Percentiles rank a stretch among this genome's conserved stretches.
Conservation (phyloP, 92 coral and sea anemone species). For the Phymanthus crucifer region DNA sequence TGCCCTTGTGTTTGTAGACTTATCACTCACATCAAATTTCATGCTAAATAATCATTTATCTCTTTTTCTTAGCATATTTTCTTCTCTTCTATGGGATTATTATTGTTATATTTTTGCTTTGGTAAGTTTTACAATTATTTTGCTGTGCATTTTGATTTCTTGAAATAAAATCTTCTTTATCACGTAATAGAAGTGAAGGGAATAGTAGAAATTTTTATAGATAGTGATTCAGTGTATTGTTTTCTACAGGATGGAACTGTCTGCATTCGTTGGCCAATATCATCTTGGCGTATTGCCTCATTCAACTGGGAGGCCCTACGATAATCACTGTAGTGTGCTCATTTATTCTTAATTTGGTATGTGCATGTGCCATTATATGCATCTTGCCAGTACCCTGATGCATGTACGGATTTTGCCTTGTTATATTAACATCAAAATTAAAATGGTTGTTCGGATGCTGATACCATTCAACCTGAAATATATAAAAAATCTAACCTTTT, state of each 20-base stretch:
- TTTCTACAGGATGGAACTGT: constrained; percentile 33
- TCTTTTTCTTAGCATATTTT: constrained; percentile 14
- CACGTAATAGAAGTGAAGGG: too few species aligned
- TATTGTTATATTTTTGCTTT: constrained; percentile 18
- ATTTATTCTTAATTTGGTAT: constrained; percentile 26
- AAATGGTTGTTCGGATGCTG: too few species aligned
- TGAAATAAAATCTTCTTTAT: not conserved
- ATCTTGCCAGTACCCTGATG: too few species aligned
- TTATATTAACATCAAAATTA: too few species aligned
- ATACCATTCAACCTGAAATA: too few species aligned
- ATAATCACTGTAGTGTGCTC: constrained; percentile 13
- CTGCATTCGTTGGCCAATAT: constrained; percentile 29
- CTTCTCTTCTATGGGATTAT: constrained; percentile 15
- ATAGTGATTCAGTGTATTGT: too few species aligned
- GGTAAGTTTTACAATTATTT: constrained; percentile 19
- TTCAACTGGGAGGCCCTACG: constrained; percentile 25
- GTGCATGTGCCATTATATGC: too few species aligned
- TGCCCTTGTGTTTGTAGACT: not conserved
- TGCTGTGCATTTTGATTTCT: not conserved
- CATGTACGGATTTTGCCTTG: too few species aligned
- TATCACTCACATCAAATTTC: not conserved
- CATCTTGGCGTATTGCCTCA: constrained; percentile 14
- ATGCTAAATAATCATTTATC: not conserved
- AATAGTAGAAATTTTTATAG: too few species aligned
- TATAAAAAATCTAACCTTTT: not conserved